Conservation (phyloP, 1,140 invertebrate genomes). For the Brachionus sp. region DNA sequence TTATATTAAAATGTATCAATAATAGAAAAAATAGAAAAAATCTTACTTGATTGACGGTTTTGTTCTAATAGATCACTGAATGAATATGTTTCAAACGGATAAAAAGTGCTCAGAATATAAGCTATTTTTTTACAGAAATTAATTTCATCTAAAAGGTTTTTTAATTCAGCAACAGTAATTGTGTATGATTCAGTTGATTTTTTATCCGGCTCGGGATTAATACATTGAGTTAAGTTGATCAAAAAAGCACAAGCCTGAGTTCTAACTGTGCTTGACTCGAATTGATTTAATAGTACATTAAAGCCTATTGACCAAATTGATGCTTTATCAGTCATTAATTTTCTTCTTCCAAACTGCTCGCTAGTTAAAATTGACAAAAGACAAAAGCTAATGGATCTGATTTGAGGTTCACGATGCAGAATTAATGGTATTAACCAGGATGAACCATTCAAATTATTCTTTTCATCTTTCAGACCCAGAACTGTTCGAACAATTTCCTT, state of each 20-base stretch:
- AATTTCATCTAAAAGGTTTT: background rate
- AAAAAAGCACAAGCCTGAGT: conserved; percentile 41
- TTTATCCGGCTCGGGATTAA: background rate
- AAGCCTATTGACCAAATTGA: conserved; percentile 16
- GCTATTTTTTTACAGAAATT: conserved; percentile 44
- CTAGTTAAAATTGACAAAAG: background rate
- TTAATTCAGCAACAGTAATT: background rate
- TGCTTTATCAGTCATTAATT: background rate
- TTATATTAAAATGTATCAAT: too few species aligned
- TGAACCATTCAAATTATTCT: conserved; percentile 12
- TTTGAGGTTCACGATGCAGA: conserved; percentile 32
- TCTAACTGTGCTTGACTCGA: conserved; percentile 25
- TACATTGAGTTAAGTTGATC: conserved; percentile 32
- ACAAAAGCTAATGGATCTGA: conserved; percentile 23
- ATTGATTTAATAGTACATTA: conserved; percentile 2
- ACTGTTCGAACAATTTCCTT: conserved; percentile 9
- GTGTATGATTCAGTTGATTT: background rate
- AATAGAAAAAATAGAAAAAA: too few species aligned
- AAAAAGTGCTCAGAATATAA: conserved; percentile 9
- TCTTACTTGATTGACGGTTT: background rate
- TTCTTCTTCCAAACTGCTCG: background rate
- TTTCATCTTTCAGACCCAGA: conserved; percentile 25
- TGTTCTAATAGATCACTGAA: conserved; percentile 27
- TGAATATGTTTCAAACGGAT: background rate
- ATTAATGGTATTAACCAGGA: conserved; percentile 35